A percentile compares a stretch with the other conserved stretches of the same genome.
These are phyloP conservation scores for Eupithecia vulgata DNA, from an alignment of 2,888 invertebrate genomes.

Conservation along the genomic window DNA sequence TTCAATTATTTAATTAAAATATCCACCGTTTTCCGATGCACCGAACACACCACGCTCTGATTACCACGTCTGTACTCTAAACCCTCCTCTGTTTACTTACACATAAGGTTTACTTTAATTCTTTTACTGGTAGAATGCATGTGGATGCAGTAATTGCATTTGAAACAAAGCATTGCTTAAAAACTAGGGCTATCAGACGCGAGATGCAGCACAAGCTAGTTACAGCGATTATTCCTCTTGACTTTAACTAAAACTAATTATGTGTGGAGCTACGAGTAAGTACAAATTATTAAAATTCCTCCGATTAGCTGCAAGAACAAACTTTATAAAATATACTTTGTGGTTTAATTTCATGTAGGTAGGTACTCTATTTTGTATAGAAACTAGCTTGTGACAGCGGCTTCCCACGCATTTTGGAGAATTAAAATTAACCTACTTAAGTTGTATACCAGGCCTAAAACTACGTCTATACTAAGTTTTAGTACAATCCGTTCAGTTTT, in stretches of 20 bases:
- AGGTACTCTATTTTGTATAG: too few species aligned
- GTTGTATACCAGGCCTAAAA: too few species aligned
- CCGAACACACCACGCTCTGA: constrained; percentile 57
- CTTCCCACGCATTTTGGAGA: too few species aligned
- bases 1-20: constrained; percentile 45
- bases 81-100: constrained; percentile 35
- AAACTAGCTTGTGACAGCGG: too few species aligned
- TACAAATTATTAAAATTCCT: background rate
- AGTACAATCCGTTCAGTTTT: too few species aligned
- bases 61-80: constrained; percentile 45
- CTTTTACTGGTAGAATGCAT: constrained; percentile 29
- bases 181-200: background rate
- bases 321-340: too few species aligned
- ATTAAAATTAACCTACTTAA: too few species aligned
- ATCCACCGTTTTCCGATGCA: constrained; percentile 61
- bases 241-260: background rate
- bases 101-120: constrained; percentile 40
- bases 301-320: background rate
- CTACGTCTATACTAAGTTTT: too few species aligned
- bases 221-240: background rate
- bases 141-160: constrained; percentile 53
- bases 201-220: background rate
- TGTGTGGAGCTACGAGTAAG: background rate
- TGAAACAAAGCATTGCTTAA: constrained; percentile 2
- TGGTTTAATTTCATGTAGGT: too few species aligned